These are phyloP conservation scores for Drosophila limbata DNA, from an alignment of 2,888 invertebrate genomes.

Conservation along the genomic window DNA sequence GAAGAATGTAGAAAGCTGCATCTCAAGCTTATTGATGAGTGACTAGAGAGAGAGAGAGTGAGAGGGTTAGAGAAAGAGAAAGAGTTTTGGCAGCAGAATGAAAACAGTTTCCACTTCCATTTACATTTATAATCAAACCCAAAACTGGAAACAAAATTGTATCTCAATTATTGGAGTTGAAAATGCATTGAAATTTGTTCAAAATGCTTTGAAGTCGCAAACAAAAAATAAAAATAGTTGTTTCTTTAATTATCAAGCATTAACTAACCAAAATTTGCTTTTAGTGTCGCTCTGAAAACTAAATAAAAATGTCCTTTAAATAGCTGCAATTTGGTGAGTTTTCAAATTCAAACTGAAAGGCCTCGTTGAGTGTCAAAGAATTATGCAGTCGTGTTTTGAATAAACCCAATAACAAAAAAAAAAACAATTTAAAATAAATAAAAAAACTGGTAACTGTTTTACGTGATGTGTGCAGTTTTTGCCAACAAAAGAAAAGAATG, in stretches of 20 bases:
- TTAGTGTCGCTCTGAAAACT: slow-evolving; percentile 40
- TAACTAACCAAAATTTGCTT: slow-evolving; percentile 30
- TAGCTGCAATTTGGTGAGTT: slow-evolving; percentile 53
- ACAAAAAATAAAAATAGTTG: background rate
- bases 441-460: slow-evolving; percentile 27
- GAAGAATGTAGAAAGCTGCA: background rate
- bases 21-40: background rate
- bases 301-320: slow-evolving; percentile 35
- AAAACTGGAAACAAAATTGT: slow-evolving; percentile 6
- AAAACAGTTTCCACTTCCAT: background rate
- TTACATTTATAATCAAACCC: background rate
- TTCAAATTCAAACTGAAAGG: background rate
- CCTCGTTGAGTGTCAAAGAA: slow-evolving; percentile 21
- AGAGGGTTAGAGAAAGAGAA: background rate
- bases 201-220: slow-evolving; percentile 21
- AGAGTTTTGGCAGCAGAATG: background rate
- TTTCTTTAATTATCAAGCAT: background rate
- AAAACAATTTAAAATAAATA: background rate
- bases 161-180: background rate
- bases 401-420: slow-evolving; percentile 23
- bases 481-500: background rate
- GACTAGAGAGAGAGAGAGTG: background rate
- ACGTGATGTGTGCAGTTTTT: slow-evolving; percentile 31
- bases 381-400: background rate
- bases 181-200: background rate